Base-by-base conservation (phyloP, 2,888 invertebrate species). In the Aporophyla lueneburgensis region DNA sequence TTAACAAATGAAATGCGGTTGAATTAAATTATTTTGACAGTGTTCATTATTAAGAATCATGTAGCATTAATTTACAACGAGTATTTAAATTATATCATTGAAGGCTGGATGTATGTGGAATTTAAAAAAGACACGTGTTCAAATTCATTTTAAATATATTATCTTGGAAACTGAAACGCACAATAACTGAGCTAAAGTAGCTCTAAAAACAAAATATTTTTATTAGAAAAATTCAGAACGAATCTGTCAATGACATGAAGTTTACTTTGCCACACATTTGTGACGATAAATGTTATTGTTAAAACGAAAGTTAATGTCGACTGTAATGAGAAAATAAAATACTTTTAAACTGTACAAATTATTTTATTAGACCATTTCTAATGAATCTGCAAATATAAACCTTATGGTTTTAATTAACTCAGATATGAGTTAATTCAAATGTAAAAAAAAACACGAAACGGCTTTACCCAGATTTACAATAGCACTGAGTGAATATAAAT, bases 241-340 rank as follows among this genome's bases (percentile, higher is more conserved):
- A 68, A 61, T 69, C 53, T 80, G 61, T 76, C 16, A 77, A 72
- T 62, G 59, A 61, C 40, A 71, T 51, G 21, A 68, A 58, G n/a
- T 84, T 74, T 58, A 68, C 14, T 61, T 74, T 69, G 53, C 59
- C 84, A 66, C 59, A 54, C n/a, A 74, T 77, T 71, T 59, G 73
- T 86, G 80, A 86, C 85, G 65, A 77, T 80, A 79, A 86, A 82
- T 82, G 70, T 83, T 89, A 86, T 76, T 87, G 85, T 86, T 86
- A 84, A 78, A 78, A 86, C 87, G 83, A 90, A 91, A 89, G 78
- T 87, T 85, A 80, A 87, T 93, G 90, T 93, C 92, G 88, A 92
- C 91, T 93, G 92, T 94, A 94, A 92, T 94, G 91, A 92, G 88
- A 93, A 91, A 95, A 93, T 94, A 93, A 94, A 95, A 92, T 91